Conservation (phyloP, 2,888 invertebrate species). For the Apotomis turbidana region DNA sequence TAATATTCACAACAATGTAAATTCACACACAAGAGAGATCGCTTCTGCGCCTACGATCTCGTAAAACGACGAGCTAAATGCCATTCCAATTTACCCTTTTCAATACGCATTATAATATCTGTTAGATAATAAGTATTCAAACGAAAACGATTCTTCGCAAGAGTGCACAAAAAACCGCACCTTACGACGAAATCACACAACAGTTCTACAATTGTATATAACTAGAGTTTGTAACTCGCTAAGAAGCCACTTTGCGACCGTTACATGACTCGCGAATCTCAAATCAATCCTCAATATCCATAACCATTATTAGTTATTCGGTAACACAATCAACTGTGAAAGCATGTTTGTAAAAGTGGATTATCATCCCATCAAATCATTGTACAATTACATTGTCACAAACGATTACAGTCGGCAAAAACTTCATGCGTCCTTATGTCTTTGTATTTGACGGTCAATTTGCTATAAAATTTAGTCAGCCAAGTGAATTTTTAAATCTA, state of each 20-base stretch:
- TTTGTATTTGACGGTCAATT: slow-evolving; percentile 38
- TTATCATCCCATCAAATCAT: slow-evolving; percentile 46
- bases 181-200: background rate
- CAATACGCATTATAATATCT: slow-evolving; percentile 15
- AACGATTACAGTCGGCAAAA: background rate
- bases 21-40: slow-evolving; percentile 10
- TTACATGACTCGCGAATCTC: slow-evolving; percentile 15
- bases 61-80: slow-evolving; percentile 23
- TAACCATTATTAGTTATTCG: slow-evolving; percentile 61
- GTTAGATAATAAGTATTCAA: slow-evolving; percentile 14
- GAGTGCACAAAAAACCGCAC: background rate
- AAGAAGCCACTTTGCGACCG: background rate
- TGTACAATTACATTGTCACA: slow-evolving; percentile 31
- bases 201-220: background rate
- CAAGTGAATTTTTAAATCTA: slow-evolving; percentile 34
- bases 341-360: slow-evolving; percentile 56
- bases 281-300: slow-evolving; percentile 45
- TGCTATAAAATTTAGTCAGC: slow-evolving; percentile 20
- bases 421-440: background rate
- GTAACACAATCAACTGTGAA: slow-evolving; percentile 65
- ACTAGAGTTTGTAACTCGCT: background rate
- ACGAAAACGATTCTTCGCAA: slow-evolving; percentile 8
- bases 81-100: slow-evolving; percentile 25
- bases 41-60: background rate
- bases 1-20: slow-evolving; percentile 19